Base-by-base conservation (phyloP, 2,888 invertebrate genomes). In the Ernsta delagoae region DNA sequence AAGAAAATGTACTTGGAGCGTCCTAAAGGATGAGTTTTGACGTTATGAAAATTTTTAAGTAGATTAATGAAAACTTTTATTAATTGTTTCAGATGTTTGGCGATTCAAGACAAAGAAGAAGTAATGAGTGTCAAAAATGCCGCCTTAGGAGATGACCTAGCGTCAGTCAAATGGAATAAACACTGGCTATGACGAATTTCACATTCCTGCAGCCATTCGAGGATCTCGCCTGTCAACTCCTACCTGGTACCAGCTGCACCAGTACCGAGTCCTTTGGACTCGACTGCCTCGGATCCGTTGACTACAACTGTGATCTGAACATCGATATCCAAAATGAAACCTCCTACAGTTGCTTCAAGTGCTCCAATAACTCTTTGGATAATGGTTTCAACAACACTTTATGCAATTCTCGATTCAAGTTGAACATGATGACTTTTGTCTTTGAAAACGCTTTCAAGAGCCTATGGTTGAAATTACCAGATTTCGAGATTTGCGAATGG, bases 241-340 rank as follows among this genome's bases (percentile, higher is more conserved):
- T 80, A 45, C 73, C 83, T 0, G 86, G 85, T 24, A 72, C 71
- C 54, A 84, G 85, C 60, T 90, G 90, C 66, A 81, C 84, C 36
- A 80, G 83, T 69, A 72, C 77, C 2, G 67, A 75, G 53, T 74
- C 73, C 57, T 45, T 83, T 7, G 92, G 91, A 5, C 80, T 92
- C 31, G 83, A 87, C 71, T 91, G 92, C 11, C 73, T 70, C 12
- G 77, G 70, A 43, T 71, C 76, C 39, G 65, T 82, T 11, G 80
- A 85, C 12, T 91, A 83, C 71, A 82, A 74, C 65, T 94, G 93
- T 62, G 77, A 85, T 62, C 72, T 93, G 1, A 88, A 92, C 74
- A 83, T 90, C 57, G 92, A 92, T 68, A 78, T 85, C 7, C 92
- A 92, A 76, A 93, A 93, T 89, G 93, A 92, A 75, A 93, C 93